A percentile compares a stretch with the other conserved stretches of the same genome.
Conservation (phyloP, 2,797 vertebrate genomes). For the Denticeps clupeoides region DNA sequence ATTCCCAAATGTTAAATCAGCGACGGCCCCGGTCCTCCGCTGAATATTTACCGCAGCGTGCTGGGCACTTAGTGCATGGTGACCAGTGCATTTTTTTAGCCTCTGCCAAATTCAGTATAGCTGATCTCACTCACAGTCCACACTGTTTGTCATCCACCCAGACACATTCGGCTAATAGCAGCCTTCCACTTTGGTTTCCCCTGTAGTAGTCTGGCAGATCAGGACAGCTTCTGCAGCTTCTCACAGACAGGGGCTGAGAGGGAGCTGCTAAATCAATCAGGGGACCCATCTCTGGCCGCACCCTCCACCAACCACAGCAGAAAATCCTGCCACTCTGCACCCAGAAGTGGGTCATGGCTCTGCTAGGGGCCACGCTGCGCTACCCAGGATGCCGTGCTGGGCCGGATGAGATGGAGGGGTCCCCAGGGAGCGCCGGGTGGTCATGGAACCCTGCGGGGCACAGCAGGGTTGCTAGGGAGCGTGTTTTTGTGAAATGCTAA, state of each 20-base stretch:
- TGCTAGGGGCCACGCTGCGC: conserved; percentile 17
- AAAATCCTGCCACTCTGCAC: conserved; percentile 20
- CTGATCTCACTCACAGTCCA: conserved; percentile 4
- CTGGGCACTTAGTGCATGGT: conserved; percentile 3
- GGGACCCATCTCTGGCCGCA: conserved; percentile 22
- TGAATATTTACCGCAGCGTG: conserved; percentile 12
- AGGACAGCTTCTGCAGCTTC: neutral
- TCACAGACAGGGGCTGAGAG: neutral
- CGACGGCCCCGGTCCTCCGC: conserved; percentile 11
- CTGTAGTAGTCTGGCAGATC: conserved; percentile 8
- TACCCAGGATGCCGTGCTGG: conserved; percentile 8
- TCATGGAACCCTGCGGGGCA: conserved; percentile 19
- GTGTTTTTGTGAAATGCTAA: conserved; percentile 48
- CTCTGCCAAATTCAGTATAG: conserved; percentile 7
- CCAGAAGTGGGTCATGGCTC: conserved; percentile 39
- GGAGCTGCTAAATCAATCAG: conserved; percentile 23
- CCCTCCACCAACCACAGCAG: conserved; percentile 10
- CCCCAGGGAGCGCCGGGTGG: conserved; percentile 26
- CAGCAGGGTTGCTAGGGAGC: conserved; percentile 41
- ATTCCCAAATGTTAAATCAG: conserved; percentile 8
- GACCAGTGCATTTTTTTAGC: conserved; percentile 11
- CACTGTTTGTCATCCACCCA: conserved; percentile 13
- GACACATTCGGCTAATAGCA: conserved; percentile 21
- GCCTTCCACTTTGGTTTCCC: conserved; percentile 23
- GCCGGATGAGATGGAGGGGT: conserved; percentile 1